Conservation (phyloP, 2,113 vertebrate genomes). For the Columbina picui region DNA sequence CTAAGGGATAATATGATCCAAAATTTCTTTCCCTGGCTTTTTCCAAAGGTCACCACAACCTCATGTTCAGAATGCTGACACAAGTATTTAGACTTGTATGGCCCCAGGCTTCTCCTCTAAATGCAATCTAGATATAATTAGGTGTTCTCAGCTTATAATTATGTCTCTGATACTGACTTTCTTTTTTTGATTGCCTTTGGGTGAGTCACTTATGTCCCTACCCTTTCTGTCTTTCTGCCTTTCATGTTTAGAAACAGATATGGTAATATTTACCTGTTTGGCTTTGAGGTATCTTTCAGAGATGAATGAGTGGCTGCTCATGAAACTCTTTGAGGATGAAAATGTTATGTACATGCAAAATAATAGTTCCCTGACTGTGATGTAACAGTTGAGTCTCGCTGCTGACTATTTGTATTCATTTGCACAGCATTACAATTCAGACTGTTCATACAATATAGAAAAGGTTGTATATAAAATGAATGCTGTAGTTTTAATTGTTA, state of each 20-base stretch:
- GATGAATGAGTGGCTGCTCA: background rate
- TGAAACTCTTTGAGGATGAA: slow-evolving; percentile 24
- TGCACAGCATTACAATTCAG: background rate
- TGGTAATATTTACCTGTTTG: background rate
- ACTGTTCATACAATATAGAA: background rate
- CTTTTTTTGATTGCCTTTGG: slow-evolving; percentile 28
- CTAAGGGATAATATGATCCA: background rate
- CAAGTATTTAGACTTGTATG: background rate
- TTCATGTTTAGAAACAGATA: slow-evolving; percentile 33
- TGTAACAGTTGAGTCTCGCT: background rate
- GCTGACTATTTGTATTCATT: background rate
- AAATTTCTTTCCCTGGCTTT: background rate
- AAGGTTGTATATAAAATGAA: background rate
- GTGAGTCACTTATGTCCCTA: slow-evolving; percentile 13
- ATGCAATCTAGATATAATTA: background rate
- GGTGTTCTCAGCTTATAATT: slow-evolving; percentile 3
- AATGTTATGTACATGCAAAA: background rate
- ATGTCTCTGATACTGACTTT: slow-evolving; percentile 42
- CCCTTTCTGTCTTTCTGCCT: background rate
- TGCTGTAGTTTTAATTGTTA: background rate
- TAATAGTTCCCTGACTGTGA: background rate
- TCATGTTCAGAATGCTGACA: background rate
- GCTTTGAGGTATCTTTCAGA: background rate
- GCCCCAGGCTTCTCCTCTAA: slow-evolving; percentile 33
- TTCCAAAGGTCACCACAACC: slow-evolving; percentile 3